phyloP scores from a whole-genome alignment of 2,113 vertebrate species.

The Gorilla gorilla region DNA sequence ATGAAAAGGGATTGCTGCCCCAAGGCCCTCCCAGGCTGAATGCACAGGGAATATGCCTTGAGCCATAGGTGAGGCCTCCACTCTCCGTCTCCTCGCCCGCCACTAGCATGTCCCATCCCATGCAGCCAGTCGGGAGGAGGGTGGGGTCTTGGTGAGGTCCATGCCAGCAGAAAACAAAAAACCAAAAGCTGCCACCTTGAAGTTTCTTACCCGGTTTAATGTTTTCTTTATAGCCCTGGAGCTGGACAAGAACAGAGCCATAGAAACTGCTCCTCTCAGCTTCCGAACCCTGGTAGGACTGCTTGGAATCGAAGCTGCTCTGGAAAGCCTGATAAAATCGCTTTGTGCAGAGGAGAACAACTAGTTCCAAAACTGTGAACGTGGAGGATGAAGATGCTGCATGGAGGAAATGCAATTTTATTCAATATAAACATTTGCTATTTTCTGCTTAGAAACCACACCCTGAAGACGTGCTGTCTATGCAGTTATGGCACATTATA shows the following conservation, averaged over 20 bases:
- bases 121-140: neutral
- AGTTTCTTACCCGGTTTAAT: neutral
- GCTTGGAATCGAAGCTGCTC: conserved; percentile 87
- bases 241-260: conserved; percentile 74
- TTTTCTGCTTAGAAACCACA: conserved; percentile 85
- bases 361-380: neutral
- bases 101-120: neutral
- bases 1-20: neutral
- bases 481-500: conserved; percentile 84
- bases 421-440: conserved; percentile 89
- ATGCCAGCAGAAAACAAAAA: neutral
- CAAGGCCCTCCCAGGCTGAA: neutral
- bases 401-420: conserved; percentile 83
- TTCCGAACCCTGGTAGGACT: conserved; percentile 87
- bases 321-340: conserved; percentile 86
- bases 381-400: conserved; percentile 35
- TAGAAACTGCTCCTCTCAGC: conserved; percentile 54
- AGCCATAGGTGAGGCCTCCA: fast-evolving
- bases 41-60: neutral
- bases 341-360: conserved; percentile 57
- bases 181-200: neutral
- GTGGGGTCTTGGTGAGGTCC: no score
- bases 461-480: conserved; percentile 83
- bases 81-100: fast-evolving
- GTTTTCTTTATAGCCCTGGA: conserved; percentile 80